Conservation (phyloP, 23 tunicate genomes). For the Oikopleura vanhoeffeni region DNA sequence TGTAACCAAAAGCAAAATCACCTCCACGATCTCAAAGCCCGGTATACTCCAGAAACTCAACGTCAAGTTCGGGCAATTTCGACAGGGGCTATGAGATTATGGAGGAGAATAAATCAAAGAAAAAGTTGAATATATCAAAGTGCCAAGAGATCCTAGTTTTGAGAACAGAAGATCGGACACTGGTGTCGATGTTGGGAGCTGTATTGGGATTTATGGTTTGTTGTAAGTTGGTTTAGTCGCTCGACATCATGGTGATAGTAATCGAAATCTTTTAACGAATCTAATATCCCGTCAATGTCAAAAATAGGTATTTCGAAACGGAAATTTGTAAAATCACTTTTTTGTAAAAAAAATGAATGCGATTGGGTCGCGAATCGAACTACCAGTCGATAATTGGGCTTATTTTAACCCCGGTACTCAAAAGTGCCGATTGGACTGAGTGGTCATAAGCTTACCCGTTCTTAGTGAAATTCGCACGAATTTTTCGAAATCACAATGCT, state of each 20-base stretch:
- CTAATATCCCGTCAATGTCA: not conserved
- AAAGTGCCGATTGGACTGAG: too few species aligned
- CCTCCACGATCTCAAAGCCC: too few species aligned
- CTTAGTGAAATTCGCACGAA: too few species aligned
- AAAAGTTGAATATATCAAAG: not conserved
- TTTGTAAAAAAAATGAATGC: too few species aligned
- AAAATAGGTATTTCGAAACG: not conserved
- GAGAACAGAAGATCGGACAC: not conserved
- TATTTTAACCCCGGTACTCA: too few species aligned
- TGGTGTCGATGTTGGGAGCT: not conserved
- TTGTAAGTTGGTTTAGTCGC: not conserved
- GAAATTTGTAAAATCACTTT: too few species aligned
- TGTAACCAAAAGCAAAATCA: too few species aligned
- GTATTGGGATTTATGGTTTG: conserved; percentile 8
- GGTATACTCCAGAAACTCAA: not conserved
- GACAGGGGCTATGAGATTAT: not conserved
- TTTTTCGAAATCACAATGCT: too few species aligned
- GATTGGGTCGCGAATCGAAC: too few species aligned
- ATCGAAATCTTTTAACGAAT: not conserved
- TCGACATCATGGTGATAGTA: not conserved
- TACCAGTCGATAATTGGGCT: too few species aligned
- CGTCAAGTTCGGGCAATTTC: not conserved
- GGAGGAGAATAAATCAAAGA: not conserved
- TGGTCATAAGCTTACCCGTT: too few species aligned
- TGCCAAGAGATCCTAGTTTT: not conserved